These are phyloP conservation scores for Poecile montanus DNA, from an alignment of 2,797 vertebrate species.

Conservation along the genomic window DNA sequence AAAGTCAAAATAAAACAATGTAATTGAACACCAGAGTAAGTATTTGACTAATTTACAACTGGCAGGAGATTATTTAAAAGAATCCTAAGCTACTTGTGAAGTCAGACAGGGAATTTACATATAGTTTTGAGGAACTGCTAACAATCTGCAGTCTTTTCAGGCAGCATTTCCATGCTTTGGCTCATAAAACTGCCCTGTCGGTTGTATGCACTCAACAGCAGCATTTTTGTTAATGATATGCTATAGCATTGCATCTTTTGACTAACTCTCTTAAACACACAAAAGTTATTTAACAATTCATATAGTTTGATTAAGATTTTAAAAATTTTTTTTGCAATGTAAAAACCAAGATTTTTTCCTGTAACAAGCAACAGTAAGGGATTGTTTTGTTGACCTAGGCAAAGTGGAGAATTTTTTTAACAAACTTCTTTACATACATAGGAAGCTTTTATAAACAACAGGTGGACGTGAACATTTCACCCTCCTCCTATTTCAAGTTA, in stretches of 20 bases:
- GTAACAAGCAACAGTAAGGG: not conserved
- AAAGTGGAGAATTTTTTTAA: not conserved
- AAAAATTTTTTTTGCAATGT: not conserved
- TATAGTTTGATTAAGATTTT: not conserved
- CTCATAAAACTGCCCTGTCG: not conserved
- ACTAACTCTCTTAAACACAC: not conserved
- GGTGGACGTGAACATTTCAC: not conserved
- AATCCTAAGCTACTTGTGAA: not conserved
- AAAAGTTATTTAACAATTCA: not conserved
- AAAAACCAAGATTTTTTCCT: not conserved
- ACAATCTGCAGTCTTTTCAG: not conserved
- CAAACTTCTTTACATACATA: not conserved
- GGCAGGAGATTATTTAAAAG: not conserved
- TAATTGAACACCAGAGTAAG: not conserved
- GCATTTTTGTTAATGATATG: not conserved
- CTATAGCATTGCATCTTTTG: not conserved
- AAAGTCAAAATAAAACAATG: conserved; percentile 1
- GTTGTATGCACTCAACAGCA: not conserved
- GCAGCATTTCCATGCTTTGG: not conserved
- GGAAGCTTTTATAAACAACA: not conserved
- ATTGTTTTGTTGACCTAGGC: not conserved
- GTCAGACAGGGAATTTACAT: not conserved
- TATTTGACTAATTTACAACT: not conserved
- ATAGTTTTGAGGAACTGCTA: not conserved
- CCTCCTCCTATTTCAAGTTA: not conserved